Percentiles rank a stretch among this genome's conserved stretches.
Evolutionary conservation across 1,140 invertebrate species (phyloP).

Genomic region (Philopotamus ludificatus): DNA sequence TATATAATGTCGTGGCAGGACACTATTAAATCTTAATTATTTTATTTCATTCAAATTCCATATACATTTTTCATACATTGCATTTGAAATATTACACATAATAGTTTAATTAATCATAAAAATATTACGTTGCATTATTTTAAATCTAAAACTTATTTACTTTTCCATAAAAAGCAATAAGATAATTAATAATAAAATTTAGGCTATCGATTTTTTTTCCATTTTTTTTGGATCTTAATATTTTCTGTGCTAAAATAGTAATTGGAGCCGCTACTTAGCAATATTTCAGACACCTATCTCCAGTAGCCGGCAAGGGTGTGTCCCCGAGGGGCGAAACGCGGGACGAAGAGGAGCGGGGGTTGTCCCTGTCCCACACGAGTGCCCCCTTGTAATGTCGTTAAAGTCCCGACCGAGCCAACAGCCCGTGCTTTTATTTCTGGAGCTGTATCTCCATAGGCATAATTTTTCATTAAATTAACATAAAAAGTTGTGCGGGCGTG

Average conservation of each 20-base stretch:
- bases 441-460: constrained; percentile 41
- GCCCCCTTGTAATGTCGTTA: constrained; percentile 42
- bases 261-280: too few relatives aligned
- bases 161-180: not conserved
- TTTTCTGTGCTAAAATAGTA: too few relatives aligned
- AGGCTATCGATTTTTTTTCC: too few relatives aligned
- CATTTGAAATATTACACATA: too few relatives aligned
- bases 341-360: constrained; percentile 1
- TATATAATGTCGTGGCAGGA: too few relatives aligned
- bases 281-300: not conserved
- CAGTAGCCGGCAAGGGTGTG: not conserved
- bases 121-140: too few relatives aligned
- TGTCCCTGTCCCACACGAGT: constrained; percentile 33
- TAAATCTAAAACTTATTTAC: not conserved
- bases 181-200: too few relatives aligned
- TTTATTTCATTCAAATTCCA: too few relatives aligned
- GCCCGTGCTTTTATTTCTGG: constrained; percentile 41
- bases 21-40: too few relatives aligned
- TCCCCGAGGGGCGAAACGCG: not conserved
- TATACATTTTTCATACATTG: too few relatives aligned
- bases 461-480: constrained; percentile 44
- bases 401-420: constrained; percentile 40
- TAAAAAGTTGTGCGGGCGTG: constrained; percentile 43
- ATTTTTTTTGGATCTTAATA: too few relatives aligned
- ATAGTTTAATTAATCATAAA: too few relatives aligned